phyloP scores from a whole-genome alignment of 2,113 vertebrate species.

The Lates calcarifer region DNA sequence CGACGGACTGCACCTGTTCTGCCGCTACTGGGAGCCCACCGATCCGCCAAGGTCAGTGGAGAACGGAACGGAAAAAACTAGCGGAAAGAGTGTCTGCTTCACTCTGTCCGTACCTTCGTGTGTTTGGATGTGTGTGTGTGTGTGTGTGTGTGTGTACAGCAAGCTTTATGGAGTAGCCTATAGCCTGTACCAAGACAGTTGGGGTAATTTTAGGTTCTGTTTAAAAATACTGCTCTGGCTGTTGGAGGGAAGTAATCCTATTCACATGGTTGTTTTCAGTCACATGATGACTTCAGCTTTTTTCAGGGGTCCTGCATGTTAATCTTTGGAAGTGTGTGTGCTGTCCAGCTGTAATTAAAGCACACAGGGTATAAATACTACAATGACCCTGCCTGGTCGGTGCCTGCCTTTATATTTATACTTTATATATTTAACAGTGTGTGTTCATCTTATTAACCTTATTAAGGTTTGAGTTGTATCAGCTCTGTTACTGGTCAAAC shows the following conservation, averaged over 20 bases:
- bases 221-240: neutral
- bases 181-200: neutral
- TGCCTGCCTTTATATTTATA: no score
- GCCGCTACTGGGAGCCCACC: slow-evolving; percentile 94
- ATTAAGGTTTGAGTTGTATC: neutral
- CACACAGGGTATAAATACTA: neutral
- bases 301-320: neutral
- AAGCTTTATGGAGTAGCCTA: neutral
- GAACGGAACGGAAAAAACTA: neutral
- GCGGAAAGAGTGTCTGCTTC: neutral
- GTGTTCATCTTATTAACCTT: no score
- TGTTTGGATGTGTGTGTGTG: neutral
- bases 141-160: neutral
- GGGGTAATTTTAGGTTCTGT: neutral
- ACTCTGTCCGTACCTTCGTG: neutral
- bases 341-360: neutral
- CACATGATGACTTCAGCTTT: slow-evolving; percentile 47
- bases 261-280: slow-evolving; percentile 34
- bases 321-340: neutral
- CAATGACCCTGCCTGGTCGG: neutral
- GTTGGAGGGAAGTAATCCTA: neutral
- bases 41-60: slow-evolving; percentile 89
- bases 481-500: neutral
- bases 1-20: slow-evolving; percentile 94
- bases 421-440: no score